phyloP scores from a whole-genome alignment of 2,113 vertebrate species.

The Lamprologus ornatipinnis region DNA sequence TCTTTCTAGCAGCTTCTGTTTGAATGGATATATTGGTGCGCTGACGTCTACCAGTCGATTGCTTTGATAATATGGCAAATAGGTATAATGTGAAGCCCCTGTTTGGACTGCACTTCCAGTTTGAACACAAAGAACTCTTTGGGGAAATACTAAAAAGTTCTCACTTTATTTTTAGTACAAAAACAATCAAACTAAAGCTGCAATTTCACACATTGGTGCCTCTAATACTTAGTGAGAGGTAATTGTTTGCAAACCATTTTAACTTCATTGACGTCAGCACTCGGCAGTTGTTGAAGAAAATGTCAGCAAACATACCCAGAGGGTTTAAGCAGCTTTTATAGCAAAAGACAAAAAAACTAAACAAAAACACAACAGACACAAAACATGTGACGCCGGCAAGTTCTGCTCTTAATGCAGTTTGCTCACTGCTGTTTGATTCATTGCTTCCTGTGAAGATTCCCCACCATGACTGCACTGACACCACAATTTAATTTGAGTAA shows the following conservation, averaged over 20 bases:
- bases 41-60: neutral
- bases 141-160: conserved; percentile 9
- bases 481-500: neutral
- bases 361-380: neutral
- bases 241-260: conserved; percentile 30
- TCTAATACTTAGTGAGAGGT: conserved; percentile 25
- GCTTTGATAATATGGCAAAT: neutral
- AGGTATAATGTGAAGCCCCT: neutral
- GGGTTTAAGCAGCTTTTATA: neutral
- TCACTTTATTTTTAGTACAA: conserved; percentile 17
- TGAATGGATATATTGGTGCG: neutral
- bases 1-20: neutral
- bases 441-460: neutral
- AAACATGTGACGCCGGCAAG: neutral
- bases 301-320: conserved; percentile 7
- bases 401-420: neutral
- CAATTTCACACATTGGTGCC: conserved; percentile 52
- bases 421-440: conserved; percentile 14
- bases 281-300: neutral
- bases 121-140: neutral
- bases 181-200: conserved; percentile 14
- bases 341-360: neutral
- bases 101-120: neutral
- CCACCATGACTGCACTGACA: neutral
- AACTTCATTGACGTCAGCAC: conserved; percentile 17